Conservation (phyloP, 2,888 invertebrate species). For the Neria commutata region DNA sequence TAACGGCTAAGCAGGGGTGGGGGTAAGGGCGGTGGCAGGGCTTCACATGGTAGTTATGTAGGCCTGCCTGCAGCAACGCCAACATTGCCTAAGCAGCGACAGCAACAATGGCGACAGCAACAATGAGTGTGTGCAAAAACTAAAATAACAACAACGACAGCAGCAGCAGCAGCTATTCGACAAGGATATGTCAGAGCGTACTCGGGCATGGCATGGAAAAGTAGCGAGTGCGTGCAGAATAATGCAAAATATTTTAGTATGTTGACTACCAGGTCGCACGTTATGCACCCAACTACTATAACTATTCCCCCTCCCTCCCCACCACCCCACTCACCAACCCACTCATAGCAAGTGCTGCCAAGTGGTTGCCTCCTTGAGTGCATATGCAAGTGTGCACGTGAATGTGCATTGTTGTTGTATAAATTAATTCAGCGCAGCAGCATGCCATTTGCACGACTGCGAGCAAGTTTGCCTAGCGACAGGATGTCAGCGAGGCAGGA, state of each 20-base stretch:
- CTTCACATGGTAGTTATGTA: background rate
- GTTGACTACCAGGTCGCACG: no score
- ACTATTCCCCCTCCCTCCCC: no score
- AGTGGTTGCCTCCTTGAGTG: conserved; percentile 18
- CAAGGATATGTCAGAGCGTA: background rate
- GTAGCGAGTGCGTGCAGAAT: conserved; percentile 13
- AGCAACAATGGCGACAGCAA: background rate
- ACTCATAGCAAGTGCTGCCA: no score
- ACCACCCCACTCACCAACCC: no score
- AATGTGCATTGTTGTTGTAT: conserved; percentile 13
- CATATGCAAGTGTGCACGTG: background rate
- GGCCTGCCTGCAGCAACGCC: background rate
- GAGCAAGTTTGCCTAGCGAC: no score
- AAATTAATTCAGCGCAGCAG: conserved; percentile 10
- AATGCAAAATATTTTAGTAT: no score
- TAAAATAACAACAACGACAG: background rate
- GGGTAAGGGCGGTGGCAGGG: background rate
- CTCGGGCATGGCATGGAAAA: background rate
- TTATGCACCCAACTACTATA: no score
- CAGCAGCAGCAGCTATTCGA: background rate
- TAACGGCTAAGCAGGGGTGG: no score
- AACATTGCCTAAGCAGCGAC: no score
- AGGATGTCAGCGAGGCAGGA: background rate
- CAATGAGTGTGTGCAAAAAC: no score
- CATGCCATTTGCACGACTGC: conserved; percentile 3